phyloP scores from a whole-genome alignment of 35 echinoderm and acorn worm species.

The Strongylocentrotus purpuratus region DNA sequence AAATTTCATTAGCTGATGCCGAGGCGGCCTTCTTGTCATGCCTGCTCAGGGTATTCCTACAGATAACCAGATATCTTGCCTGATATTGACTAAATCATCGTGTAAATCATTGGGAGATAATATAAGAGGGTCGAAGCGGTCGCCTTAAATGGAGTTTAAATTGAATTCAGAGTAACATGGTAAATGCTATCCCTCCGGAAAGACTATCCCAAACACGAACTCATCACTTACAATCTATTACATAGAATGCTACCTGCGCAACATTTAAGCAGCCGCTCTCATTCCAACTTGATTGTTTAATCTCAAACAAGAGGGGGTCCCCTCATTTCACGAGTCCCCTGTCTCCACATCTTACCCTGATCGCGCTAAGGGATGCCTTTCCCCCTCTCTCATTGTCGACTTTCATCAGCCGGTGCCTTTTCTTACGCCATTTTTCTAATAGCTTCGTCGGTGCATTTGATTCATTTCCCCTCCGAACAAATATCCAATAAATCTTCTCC shows the following conservation, averaged over 20 bases:
- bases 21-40: neutral
- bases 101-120: neutral
- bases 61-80: neutral
- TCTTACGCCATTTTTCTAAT: constrained; percentile 37
- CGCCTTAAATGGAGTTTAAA: neutral
- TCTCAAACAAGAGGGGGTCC: neutral
- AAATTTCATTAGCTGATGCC: neutral
- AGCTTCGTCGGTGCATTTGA: constrained; percentile 26
- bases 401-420: constrained; percentile 8
- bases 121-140: neutral
- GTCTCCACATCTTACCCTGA: neutral
- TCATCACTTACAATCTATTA: neutral
- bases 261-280: neutral
- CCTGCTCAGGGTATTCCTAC: neutral
- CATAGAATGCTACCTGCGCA: neutral
- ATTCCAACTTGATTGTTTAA: constrained; percentile 13
- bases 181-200: neutral
- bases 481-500: constrained; percentile 36
- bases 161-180: neutral
- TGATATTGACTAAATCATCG: neutral
- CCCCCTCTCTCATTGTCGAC: constrained; percentile 29
- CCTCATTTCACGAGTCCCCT: neutral
- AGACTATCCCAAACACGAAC: neutral
- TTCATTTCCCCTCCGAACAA: constrained; percentile 42
- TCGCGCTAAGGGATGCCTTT: neutral